These are phyloP conservation scores for Acanthornis magna DNA, from an alignment of 2,797 vertebrate species.

Conservation along the genomic window DNA sequence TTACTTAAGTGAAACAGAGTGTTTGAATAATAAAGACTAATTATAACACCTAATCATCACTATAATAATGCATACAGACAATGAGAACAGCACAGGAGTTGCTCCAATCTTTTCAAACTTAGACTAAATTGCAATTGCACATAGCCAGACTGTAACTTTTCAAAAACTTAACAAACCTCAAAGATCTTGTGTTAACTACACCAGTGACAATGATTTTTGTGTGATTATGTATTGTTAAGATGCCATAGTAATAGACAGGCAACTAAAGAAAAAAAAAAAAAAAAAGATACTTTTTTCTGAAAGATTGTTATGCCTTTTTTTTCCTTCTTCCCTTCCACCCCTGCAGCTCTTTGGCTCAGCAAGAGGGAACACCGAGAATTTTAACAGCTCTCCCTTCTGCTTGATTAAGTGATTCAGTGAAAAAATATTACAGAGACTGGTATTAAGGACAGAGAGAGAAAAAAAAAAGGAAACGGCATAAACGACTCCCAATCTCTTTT, in stretches of 20 bases:
- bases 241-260: not conserved
- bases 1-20: conserved; percentile 55
- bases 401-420: conserved; percentile 82
- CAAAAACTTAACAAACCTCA: conserved; percentile 14
- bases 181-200: not conserved
- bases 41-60: conserved; percentile 36
- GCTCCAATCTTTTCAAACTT: conserved; percentile 5
- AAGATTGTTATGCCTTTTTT: conserved; percentile 37
- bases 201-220: not conserved
- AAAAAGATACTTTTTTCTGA: not conserved
- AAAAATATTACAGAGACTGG: conserved; percentile 70
- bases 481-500: conserved; percentile 79
- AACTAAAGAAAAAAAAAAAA: not conserved
- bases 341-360: conserved; percentile 90
- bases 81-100: conserved; percentile 42
- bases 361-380: conserved; percentile 92
- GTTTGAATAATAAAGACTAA: conserved; percentile 33
- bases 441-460: conserved; percentile 63
- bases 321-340: not conserved
- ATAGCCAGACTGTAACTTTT: not conserved
- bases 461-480: conserved; percentile 70
- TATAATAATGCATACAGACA: conserved; percentile 12
- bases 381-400: conserved; percentile 93
- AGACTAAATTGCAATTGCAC: not conserved
- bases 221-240: not conserved